Conservation (phyloP, 2,113 vertebrate species). For the Mungos mungo region DNA sequence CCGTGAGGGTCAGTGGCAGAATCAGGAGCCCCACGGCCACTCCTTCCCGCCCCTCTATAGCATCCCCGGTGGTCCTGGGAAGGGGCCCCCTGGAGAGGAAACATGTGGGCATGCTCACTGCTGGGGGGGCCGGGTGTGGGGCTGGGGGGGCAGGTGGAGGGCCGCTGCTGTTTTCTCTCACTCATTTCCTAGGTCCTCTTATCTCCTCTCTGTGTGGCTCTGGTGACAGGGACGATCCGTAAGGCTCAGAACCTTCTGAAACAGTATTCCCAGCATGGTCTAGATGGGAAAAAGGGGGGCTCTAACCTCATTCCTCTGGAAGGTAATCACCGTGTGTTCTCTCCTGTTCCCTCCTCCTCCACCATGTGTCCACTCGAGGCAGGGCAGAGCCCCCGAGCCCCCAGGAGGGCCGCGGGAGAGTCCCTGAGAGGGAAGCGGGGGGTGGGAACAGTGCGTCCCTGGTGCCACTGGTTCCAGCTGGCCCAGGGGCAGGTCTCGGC, state of each 20-base stretch:
- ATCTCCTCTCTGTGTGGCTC: slow-evolving; percentile 87
- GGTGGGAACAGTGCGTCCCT: slow-evolving; percentile 25
- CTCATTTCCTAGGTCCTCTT: slow-evolving; percentile 93
- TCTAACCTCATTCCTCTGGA: slow-evolving; percentile 99
- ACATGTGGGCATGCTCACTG: slow-evolving; percentile 74
- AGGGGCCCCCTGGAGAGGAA: background rate
- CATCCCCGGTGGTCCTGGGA: background rate
- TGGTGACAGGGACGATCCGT: slow-evolving; percentile 99
- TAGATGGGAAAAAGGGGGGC: slow-evolving; percentile 99
- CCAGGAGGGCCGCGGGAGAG: slow-evolving; percentile 30
- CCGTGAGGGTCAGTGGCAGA: background rate
- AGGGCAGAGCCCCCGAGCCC: slow-evolving; percentile 81
- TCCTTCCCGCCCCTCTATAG: background rate
- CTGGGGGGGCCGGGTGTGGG: slow-evolving; percentile 59
- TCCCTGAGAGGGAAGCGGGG: slow-evolving; percentile 20
- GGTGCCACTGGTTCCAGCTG: background rate
- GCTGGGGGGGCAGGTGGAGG: slow-evolving; percentile 84
- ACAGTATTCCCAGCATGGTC: slow-evolving; percentile 99
- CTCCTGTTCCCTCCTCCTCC: slow-evolving; percentile 76
- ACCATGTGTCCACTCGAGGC: slow-evolving; percentile 72
- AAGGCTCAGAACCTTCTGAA: slow-evolving; percentile 99
- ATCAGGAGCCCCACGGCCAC: background rate
- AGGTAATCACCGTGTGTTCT: slow-evolving; percentile 91
- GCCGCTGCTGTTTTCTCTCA: slow-evolving; percentile 87
- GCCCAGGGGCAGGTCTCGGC: slow-evolving; percentile 4